These are phyloP conservation scores for Rhagologus leucostigma DNA, from an alignment of 2,113 vertebrate species.

Conservation along the genomic window DNA sequence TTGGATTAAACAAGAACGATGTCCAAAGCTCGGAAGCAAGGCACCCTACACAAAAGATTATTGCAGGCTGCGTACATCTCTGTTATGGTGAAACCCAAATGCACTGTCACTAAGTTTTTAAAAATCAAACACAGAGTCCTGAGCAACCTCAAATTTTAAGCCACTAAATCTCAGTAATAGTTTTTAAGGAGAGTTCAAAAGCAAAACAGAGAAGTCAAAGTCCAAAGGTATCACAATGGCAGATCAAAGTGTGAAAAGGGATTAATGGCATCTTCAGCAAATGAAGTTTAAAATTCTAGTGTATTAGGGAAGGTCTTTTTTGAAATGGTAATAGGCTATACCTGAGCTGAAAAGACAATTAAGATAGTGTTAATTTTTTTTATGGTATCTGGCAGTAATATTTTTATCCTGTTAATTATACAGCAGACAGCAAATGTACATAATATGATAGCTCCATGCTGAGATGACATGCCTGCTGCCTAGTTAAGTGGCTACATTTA, in stretches of 20 bases:
- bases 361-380: conserved; percentile 82
- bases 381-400: conserved; percentile 77
- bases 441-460: conserved; percentile 70
- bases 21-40: neutral
- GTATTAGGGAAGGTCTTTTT: conserved; percentile 71
- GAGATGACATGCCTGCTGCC: conserved; percentile 71
- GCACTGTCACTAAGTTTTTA: neutral
- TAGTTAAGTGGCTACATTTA: conserved; percentile 79
- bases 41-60: neutral
- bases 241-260: conserved; percentile 78
- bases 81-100: neutral
- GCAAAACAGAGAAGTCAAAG: conserved; percentile 61
- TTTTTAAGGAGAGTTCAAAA: conserved; percentile 74
- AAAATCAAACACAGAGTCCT: conserved; percentile 30
- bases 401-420: conserved; percentile 82
- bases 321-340: conserved; percentile 79
- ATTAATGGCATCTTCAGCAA: conserved; percentile 73
- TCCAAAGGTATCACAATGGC: conserved; percentile 66
- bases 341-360: conserved; percentile 83
- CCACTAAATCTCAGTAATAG: conserved; percentile 50
- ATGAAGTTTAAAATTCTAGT: conserved; percentile 71
- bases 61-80: neutral
- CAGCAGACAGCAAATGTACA: conserved; percentile 76
- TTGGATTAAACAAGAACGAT: neutral
- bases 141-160: conserved; percentile 49